Percentiles rank a stretch among this genome's conserved stretches.
Conservation (phyloP, 2,888 invertebrate genomes). For the Diaprepes abbreviatus region DNA sequence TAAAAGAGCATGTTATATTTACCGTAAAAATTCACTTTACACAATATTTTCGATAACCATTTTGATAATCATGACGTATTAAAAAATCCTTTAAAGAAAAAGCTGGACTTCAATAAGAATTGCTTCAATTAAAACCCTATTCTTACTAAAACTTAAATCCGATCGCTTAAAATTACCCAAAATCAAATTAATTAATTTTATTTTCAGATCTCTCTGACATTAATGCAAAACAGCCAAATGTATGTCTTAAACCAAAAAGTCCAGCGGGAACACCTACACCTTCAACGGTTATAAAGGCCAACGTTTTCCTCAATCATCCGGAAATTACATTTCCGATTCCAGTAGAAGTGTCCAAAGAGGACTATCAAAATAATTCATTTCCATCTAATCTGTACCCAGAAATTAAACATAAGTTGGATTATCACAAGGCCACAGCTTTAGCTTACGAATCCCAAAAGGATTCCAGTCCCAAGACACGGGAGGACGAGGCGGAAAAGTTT, state of each 20-base stretch:
- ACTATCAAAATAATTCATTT: slow-evolving; percentile 54
- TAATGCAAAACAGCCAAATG: slow-evolving; percentile 39
- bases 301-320: slow-evolving; percentile 63
- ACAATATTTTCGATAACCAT: too few relatives aligned
- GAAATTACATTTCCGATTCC: slow-evolving; percentile 65
- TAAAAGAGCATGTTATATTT: too few relatives aligned
- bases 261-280: slow-evolving; percentile 37
- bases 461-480: slow-evolving; percentile 42
- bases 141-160: too few relatives aligned
- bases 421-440: slow-evolving; percentile 61
- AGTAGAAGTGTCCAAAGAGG: slow-evolving; percentile 54
- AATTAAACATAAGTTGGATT: slow-evolving; percentile 58
- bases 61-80: too few relatives aligned
- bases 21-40: too few relatives aligned
- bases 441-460: slow-evolving; percentile 57
- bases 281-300: slow-evolving; percentile 55
- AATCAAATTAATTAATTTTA: neutral
- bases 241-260: slow-evolving; percentile 53
- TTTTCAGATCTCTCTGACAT: slow-evolving; percentile 25
- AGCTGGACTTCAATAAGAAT: too few relatives aligned
- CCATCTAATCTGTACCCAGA: slow-evolving; percentile 55
- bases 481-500: slow-evolving; percentile 63
- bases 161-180: too few relatives aligned
- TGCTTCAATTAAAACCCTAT: too few relatives aligned
- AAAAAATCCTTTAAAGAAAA: too few relatives aligned